A percentile compares a stretch with the other conserved stretches of the same genome.
These are phyloP conservation scores for Enteromius argenteus DNA, from an alignment of 2,797 vertebrate genomes.

Conservation along the genomic window DNA sequence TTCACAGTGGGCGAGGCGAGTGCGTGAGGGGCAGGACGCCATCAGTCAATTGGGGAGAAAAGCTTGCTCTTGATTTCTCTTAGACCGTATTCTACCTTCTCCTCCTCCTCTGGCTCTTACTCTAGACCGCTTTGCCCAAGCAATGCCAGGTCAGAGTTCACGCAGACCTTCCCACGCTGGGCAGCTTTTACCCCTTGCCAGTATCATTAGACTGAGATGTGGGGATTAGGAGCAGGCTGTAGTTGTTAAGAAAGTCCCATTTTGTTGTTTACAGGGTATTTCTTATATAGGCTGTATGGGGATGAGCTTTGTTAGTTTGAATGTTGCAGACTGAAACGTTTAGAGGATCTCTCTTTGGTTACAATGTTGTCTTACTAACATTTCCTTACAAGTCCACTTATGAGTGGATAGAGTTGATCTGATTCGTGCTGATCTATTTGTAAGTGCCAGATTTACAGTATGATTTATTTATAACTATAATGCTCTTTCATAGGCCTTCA, in stretches of 20 bases:
- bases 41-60: conserved; percentile 64
- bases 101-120: conserved; percentile 60
- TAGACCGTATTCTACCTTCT: conserved; percentile 51
- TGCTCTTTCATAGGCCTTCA: neutral
- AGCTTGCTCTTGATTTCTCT: conserved; percentile 61
- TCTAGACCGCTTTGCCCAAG: conserved; percentile 61
- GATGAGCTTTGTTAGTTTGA: conserved; percentile 33
- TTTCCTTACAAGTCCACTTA: neutral
- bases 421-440: neutral
- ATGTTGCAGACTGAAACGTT: conserved; percentile 18
- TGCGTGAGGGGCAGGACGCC: conserved; percentile 11
- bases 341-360: neutral
- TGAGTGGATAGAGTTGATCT: neutral
- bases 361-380: neutral
- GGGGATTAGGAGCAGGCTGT: conserved; percentile 73
- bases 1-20: conserved; percentile 36
- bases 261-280: conserved; percentile 41
- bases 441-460: neutral
- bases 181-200: conserved; percentile 79
- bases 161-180: conserved; percentile 73
- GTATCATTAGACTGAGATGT: conserved; percentile 72
- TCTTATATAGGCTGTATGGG: conserved; percentile 20
- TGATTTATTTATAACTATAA: conserved; percentile 6
- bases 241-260: conserved; percentile 69
- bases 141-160: conserved; percentile 73